Percentiles rank a stretch among this genome's conserved stretches.
Conservation (phyloP, 2,113 vertebrate genomes). For the Trogon surrucura region DNA sequence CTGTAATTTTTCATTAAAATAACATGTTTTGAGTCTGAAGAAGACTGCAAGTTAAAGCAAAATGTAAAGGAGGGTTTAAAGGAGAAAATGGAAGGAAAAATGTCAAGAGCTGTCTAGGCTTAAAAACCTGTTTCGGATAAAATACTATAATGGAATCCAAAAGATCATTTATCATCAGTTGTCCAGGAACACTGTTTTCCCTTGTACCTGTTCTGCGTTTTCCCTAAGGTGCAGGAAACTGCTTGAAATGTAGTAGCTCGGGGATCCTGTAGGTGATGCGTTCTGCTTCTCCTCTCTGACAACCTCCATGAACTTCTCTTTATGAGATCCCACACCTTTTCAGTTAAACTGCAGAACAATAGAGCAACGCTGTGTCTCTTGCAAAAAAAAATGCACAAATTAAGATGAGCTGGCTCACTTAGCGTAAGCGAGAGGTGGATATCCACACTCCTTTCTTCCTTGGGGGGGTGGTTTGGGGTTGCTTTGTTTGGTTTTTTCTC, state of each 20-base stretch:
- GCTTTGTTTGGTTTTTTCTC: accelerated
- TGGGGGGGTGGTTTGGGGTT: no score
- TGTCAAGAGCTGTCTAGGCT: not conserved
- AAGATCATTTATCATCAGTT: not conserved
- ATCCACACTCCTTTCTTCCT: not conserved
- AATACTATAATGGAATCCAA: not conserved
- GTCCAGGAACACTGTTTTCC: not conserved
- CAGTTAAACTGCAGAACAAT: not conserved
- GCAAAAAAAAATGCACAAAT: not conserved
- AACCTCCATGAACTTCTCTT: not conserved
- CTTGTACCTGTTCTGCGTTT: not conserved
- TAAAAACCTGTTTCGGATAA: not conserved
- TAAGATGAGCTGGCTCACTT: not conserved
- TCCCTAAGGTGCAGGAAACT: not conserved
- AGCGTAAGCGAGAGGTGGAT: not conserved
- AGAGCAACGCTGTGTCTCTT: not conserved
- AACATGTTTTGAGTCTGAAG: not conserved
- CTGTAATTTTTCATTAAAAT: not conserved
- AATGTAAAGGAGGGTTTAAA: not conserved
- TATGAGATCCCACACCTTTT: not conserved
- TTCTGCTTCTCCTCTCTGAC: not conserved
- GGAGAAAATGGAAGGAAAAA: not conserved
- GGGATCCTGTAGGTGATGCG: not conserved
- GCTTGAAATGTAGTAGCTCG: not conserved
- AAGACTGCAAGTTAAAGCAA: not conserved